A percentile compares a stretch with the other conserved stretches of the same genome.
Evolutionary conservation across 2,797 vertebrate species (phyloP).

Genomic region (Ctenosaura bakeri): DNA sequence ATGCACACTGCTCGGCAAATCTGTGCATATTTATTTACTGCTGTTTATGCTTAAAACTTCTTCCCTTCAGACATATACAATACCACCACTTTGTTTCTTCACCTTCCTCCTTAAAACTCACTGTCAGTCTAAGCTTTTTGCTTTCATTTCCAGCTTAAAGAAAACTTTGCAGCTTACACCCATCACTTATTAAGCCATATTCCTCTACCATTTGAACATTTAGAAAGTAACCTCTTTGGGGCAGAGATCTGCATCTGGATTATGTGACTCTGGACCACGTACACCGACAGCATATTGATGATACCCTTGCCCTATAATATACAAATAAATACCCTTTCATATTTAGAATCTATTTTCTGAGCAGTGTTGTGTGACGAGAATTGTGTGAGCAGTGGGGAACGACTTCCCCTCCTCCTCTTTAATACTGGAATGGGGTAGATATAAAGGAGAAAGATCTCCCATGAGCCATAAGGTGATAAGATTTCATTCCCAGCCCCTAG

Average conservation of each 20-base stretch:
- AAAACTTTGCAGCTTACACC: background rate
- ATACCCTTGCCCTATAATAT: background rate
- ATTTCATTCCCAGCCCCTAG: background rate
- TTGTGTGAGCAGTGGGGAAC: constrained; percentile 47
- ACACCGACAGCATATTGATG: background rate
- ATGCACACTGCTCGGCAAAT: too few relatives aligned
- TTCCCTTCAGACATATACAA: too few relatives aligned
- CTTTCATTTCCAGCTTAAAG: too few relatives aligned
- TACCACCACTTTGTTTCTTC: too few relatives aligned
- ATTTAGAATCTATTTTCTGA: constrained; percentile 1
- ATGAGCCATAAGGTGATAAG: constrained; percentile 9
- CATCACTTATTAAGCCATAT: background rate
- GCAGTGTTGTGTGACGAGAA: constrained; percentile 17
- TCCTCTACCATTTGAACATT: background rate
- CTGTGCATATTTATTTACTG: too few relatives aligned
- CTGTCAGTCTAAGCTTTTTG: too few relatives aligned
- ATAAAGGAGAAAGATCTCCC: constrained; percentile 23
- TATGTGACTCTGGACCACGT: background rate
- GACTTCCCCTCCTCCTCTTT: background rate
- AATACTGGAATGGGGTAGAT: background rate
- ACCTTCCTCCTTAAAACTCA: too few relatives aligned
- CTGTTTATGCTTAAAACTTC: too few relatives aligned
- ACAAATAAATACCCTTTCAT: background rate
- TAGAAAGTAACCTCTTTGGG: background rate
- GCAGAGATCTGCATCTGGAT: background rate